Percentiles rank a stretch among this genome's conserved stretches.
These are phyloP conservation scores for Stenurella melanura DNA, from an alignment of 2,888 invertebrate genomes.

Conservation along the genomic window DNA sequence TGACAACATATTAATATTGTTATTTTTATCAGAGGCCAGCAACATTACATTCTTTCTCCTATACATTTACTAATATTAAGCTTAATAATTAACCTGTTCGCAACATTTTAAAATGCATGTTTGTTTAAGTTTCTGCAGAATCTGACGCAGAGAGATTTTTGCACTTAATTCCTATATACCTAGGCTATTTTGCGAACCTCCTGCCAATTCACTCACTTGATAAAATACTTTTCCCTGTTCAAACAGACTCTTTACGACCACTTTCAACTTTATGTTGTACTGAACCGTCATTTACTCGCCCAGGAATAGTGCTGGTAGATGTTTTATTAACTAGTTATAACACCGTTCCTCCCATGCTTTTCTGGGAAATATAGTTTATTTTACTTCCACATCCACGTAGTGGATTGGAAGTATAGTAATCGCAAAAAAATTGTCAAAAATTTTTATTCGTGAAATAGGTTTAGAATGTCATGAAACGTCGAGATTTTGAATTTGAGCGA, in stretches of 20 bases:
- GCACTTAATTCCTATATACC: constrained; percentile 13
- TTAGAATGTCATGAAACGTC: no score
- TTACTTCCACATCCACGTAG: no score
- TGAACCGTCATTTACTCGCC: constrained; percentile 8
- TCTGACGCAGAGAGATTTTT: no score
- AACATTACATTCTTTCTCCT: no score
- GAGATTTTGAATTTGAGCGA: no score
- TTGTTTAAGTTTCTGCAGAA: background rate
- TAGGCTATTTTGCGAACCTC: constrained; percentile 8
- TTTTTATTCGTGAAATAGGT: no score
- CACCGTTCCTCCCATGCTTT: background rate
- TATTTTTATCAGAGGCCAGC: no score
- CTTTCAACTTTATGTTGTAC: constrained; percentile 30
- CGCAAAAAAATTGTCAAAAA: no score
- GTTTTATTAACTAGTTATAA: constrained; percentile 22
- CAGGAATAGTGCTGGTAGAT: background rate
- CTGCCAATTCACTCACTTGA: constrained; percentile 15
- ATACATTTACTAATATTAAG: no score
- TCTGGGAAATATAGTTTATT: background rate
- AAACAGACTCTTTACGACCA: constrained; percentile 23
- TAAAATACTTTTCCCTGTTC: constrained; percentile 5
- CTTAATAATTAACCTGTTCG: no score
- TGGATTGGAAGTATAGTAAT: no score
- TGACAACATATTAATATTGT: no score
- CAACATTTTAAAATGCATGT: background rate